phyloP scores from a whole-genome alignment of 2,888 invertebrate genomes.

The Schizotus pectinicornis region DNA sequence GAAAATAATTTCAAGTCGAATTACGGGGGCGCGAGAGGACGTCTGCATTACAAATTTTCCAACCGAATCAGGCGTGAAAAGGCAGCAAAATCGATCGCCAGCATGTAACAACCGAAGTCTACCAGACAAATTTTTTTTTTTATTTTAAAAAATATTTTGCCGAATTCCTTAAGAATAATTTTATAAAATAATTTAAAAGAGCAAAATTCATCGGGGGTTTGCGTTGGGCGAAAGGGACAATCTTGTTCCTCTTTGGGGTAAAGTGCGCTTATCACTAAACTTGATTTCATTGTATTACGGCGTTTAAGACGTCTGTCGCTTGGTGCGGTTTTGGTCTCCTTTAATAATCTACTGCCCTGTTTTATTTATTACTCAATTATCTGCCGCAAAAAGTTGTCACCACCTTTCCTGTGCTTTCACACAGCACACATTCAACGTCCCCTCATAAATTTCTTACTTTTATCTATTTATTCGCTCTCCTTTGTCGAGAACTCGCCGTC shows the following conservation, averaged over 20 bases:
- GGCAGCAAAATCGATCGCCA: background rate
- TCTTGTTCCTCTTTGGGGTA: background rate
- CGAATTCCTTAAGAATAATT: too few species aligned
- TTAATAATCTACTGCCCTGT: constrained; percentile 2
- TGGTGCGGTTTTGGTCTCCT: background rate
- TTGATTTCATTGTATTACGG: background rate
- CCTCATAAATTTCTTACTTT: constrained; percentile 4
- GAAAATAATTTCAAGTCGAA: background rate
- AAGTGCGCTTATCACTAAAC: too few species aligned
- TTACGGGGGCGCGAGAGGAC: background rate
- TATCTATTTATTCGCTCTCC: background rate
- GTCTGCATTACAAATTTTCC: background rate
- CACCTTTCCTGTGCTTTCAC: background rate
- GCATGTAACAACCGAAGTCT: background rate
- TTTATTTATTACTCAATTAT: constrained; percentile 5
- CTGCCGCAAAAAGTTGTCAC: constrained; percentile 3
- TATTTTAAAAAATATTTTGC: too few species aligned
- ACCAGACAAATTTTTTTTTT: background rate
- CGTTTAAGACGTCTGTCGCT: background rate
- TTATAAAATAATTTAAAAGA: too few species aligned
- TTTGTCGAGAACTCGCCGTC: background rate
- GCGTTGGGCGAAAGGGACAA: too few species aligned
- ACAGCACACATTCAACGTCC: background rate
- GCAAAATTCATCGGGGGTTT: too few species aligned
- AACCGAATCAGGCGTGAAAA: background rate